A percentile compares a stretch with the other conserved stretches of the same genome.
These are phyloP conservation scores for Pangasius djambal DNA, from an alignment of 2,797 vertebrate genomes.

Conservation along the genomic window DNA sequence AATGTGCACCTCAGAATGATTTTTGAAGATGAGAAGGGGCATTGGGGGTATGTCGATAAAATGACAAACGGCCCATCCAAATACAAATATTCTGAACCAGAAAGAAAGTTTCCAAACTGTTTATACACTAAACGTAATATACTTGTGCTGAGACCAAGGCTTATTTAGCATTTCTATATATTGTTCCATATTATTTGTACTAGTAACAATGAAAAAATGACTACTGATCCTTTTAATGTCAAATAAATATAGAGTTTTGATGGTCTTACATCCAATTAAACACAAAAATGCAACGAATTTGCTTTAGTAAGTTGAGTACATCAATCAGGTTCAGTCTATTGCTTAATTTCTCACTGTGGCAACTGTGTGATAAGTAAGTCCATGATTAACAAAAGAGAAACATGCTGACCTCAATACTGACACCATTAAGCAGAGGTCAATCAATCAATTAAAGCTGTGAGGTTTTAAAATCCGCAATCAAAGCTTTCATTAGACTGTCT, in stretches of 20 bases:
- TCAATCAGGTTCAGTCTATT: background rate
- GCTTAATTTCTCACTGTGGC: background rate
- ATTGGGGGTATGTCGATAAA: background rate
- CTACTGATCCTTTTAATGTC: background rate
- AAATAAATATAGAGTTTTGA: background rate
- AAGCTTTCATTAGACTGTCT: background rate
- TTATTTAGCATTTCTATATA: background rate
- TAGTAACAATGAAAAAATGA: too few relatives aligned
- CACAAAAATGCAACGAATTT: background rate
- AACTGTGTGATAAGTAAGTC: background rate
- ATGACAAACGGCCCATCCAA: background rate
- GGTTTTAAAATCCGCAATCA: constrained; percentile 16
- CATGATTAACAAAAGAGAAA: background rate
- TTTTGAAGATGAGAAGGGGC: background rate
- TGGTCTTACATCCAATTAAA: background rate
- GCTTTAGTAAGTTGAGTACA: background rate
- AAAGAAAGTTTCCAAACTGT: background rate
- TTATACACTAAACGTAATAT: background rate
- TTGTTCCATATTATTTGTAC: background rate
- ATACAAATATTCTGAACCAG: background rate
- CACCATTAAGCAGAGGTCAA: constrained; percentile 7
- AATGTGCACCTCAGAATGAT: background rate
- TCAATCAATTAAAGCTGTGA: constrained; percentile 2
- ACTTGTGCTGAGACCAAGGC: background rate
- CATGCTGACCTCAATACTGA: constrained; percentile 21